Conservation (phyloP, 2,797 vertebrate species). For the Chaetophractus vellerosus region DNA sequence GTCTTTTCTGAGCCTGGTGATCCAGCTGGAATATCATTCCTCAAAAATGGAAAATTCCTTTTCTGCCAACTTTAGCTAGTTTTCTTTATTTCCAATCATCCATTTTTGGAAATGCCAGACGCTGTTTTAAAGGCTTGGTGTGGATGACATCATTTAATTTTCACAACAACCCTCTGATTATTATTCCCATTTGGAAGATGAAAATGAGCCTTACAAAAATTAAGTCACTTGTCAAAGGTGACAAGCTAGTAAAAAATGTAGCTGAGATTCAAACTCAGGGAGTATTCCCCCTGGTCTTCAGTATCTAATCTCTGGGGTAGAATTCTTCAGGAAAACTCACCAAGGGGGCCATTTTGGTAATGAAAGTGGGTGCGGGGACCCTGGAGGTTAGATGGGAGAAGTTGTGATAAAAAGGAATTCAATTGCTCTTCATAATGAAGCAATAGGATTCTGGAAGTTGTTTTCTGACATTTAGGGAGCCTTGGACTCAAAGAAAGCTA, state of each 20-base stretch:
- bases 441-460: neutral
- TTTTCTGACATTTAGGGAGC: neutral
- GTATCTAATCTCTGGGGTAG: neutral
- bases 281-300: neutral
- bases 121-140: constrained; percentile 27
- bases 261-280: neutral
- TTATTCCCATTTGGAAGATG: constrained; percentile 49
- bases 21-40: neutral
- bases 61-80: constrained; percentile 27
- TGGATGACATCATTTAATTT: constrained; percentile 47
- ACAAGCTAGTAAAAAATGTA: constrained; percentile 11
- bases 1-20: constrained; percentile 19
- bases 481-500: neutral
- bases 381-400: neutral
- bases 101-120: neutral
- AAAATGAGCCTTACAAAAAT: constrained; percentile 57
- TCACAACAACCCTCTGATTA: constrained; percentile 37
- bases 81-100: constrained; percentile 14
- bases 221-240: constrained; percentile 29
- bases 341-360: constrained; percentile 7
- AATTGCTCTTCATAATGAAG: neutral
- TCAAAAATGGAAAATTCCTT: neutral
- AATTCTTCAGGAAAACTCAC: constrained; percentile 64
- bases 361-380: neutral
- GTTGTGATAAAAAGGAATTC: neutral